phyloP scores from a whole-genome alignment of 2,113 vertebrate species.

The Myrmecobius fasciatus region DNA sequence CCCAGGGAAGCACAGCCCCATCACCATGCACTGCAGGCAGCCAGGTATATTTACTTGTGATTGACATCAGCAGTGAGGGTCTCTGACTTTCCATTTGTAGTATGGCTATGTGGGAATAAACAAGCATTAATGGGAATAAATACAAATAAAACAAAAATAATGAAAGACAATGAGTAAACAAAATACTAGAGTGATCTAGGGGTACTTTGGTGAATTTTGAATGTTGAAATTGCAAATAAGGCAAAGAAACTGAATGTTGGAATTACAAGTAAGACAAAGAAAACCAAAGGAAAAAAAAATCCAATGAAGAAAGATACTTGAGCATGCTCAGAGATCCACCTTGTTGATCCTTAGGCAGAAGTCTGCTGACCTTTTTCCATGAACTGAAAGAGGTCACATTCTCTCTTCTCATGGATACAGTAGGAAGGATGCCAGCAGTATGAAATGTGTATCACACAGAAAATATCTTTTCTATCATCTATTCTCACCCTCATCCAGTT shows the following conservation, averaged over 20 bases:
- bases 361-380: not conserved
- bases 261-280: not conserved
- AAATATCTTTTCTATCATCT: not conserved
- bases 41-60: constrained; percentile 93
- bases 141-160: constrained; percentile 52
- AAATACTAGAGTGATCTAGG: not conserved
- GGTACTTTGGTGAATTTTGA: not conserved
- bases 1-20: constrained; percentile 86
- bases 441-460: not conserved
- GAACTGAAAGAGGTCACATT: not conserved
- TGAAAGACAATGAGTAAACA: constrained; percentile 37
- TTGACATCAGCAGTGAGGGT: constrained; percentile 89
- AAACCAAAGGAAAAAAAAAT: constrained; percentile 6
- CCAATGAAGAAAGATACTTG: not conserved
- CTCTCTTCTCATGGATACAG: not conserved
- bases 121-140: constrained; percentile 80
- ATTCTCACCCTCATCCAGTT: not conserved
- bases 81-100: constrained; percentile 89
- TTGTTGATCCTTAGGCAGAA: not conserved
- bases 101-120: constrained; percentile 87
- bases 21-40: constrained; percentile 89
- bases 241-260: not conserved
- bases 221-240: not conserved
- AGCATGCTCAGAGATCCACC: constrained; percentile 2
- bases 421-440: not conserved